phyloP scores from a whole-genome alignment of 2,888 invertebrate genomes.

The Diarsia dahlii region DNA sequence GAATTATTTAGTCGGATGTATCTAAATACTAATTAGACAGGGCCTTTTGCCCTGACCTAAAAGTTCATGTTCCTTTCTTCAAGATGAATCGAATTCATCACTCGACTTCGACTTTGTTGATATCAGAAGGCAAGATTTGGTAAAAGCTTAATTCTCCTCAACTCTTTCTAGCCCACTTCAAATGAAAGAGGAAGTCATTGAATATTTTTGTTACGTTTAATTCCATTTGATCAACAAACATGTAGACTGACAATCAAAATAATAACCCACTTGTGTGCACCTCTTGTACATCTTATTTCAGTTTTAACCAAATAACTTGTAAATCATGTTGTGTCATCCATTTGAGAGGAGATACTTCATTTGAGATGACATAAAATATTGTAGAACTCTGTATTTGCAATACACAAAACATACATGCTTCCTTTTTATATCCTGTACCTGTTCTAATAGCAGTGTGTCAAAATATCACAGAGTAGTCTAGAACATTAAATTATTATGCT shows the following conservation, averaged over 20 bases:
- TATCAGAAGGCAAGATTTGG: not conserved
- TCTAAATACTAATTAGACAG: not conserved
- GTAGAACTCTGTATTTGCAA: too few species aligned
- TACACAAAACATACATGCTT: not conserved
- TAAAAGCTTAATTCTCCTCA: too few species aligned
- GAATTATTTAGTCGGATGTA: not conserved
- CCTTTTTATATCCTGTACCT: not conserved
- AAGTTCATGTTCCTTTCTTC: not conserved
- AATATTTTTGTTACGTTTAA: not conserved
- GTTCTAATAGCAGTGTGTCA: not conserved
- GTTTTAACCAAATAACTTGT: not conserved
- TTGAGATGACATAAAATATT: slow-evolving; percentile 1
- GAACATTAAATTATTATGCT: not conserved
- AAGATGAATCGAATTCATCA: not conserved
- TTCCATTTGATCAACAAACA: not conserved
- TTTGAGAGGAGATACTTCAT: not conserved
- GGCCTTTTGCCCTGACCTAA: not conserved
- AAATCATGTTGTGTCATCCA: not conserved
- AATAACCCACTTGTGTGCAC: not conserved
- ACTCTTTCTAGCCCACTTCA: not conserved
- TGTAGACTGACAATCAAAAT: not conserved
- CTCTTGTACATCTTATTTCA: not conserved
- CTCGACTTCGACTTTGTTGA: slow-evolving; percentile 6
- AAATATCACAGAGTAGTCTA: not conserved
- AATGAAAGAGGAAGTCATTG: not conserved